A percentile compares a stretch with the other conserved stretches of the same genome.
Conservation (phyloP, 2,797 vertebrate species). For the Paramormyrops hopkinsi region DNA sequence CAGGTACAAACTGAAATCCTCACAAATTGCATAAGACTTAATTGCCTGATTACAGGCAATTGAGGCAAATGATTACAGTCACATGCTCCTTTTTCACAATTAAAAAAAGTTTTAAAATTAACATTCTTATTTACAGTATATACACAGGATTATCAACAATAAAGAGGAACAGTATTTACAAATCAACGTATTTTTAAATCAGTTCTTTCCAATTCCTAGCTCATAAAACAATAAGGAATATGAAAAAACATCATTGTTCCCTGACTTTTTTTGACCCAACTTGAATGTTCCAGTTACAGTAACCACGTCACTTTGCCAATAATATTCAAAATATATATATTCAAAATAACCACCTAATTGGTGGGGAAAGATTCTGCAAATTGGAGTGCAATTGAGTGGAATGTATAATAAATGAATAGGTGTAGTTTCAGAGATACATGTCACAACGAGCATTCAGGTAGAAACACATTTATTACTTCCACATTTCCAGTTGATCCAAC, state of each 20-base stretch:
- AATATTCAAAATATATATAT: too few species aligned
- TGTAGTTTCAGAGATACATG: background rate
- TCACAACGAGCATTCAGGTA: background rate
- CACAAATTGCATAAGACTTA: background rate
- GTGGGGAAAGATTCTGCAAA: background rate
- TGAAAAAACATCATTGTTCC: background rate
- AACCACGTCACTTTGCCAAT: too few species aligned
- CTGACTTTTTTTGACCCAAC: too few species aligned
- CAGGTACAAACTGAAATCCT: background rate
- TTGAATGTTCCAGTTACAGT: too few species aligned
- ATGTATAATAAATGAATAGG: background rate
- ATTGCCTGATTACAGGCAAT: background rate
- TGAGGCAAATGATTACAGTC: background rate
- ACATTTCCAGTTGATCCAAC: background rate
- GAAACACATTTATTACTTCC: background rate
- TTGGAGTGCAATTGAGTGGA: background rate
- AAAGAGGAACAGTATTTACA: background rate
- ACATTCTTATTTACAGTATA: background rate
- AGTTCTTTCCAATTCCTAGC: background rate
- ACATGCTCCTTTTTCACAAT: background rate
- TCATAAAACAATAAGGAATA: background rate
- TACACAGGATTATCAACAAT: background rate
- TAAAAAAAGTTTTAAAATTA: background rate
- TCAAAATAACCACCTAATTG: background rate
- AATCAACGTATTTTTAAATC: background rate